Conservation (phyloP, 2,113 vertebrate genomes). For the Anser cygnoides region DNA sequence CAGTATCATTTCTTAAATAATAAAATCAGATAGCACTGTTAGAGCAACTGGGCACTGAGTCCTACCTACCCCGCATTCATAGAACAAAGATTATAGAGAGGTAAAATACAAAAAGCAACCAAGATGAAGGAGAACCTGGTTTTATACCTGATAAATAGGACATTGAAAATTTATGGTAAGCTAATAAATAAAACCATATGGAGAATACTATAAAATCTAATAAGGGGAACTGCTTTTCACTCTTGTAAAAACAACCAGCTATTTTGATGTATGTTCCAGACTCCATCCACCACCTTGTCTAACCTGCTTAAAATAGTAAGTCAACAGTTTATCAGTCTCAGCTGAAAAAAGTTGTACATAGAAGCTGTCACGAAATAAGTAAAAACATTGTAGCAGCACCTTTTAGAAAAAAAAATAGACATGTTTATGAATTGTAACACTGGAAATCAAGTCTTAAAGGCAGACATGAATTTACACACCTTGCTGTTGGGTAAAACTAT, state of each 20-base stretch:
- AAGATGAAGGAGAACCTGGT: not conserved
- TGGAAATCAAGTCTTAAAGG: not conserved
- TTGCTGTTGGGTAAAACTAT: not conserved
- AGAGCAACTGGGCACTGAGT: not conserved
- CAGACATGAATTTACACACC: not conserved
- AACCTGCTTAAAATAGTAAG: not conserved
- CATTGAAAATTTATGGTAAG: not conserved
- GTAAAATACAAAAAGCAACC: not conserved
- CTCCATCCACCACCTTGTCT: not conserved
- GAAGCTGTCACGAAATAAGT: not conserved
- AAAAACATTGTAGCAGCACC: not conserved
- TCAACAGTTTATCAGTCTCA: not conserved
- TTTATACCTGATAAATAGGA: not conserved
- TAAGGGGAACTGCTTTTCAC: not conserved
- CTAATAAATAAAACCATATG: not conserved
- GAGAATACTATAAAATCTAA: not conserved
- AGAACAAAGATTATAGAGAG: not conserved
- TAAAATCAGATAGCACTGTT: not conserved
- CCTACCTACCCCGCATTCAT: not conserved
- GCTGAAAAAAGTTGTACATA: not conserved
- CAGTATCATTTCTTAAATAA: not conserved
- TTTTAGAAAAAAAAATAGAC: not conserved
- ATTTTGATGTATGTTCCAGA: not conserved
- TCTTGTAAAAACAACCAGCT: not conserved
- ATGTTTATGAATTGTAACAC: accelerated